Evolutionary conservation across 2,797 vertebrate genomes (phyloP).

Genomic region (Epinephelus malabaricus): DNA sequence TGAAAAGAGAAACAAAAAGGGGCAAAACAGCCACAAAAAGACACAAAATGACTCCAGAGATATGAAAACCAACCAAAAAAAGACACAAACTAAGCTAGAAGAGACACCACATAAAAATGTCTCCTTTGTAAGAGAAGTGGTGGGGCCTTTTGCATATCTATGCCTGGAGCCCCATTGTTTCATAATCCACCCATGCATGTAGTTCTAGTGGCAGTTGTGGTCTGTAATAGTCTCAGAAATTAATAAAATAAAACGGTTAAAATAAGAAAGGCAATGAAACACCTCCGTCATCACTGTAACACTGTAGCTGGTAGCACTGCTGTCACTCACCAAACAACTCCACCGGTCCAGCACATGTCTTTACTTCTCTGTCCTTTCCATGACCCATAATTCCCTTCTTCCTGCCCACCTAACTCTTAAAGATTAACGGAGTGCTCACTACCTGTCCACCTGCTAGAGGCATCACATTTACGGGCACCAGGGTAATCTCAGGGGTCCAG

Average conservation of each 20-base stretch:
- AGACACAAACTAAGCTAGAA: too few species aligned
- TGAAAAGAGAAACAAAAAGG: too few species aligned
- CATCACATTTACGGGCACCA: conserved; percentile 80
- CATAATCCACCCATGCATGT: too few species aligned
- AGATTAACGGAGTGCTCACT: conserved; percentile 81
- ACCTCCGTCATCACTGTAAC: not conserved
- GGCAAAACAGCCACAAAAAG: too few species aligned
- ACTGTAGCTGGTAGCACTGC: not conserved
- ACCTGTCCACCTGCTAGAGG: conserved; percentile 85
- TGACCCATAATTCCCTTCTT: conserved; percentile 85
- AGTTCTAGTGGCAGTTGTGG: not conserved
- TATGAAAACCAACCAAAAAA: too few species aligned
- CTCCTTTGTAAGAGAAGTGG: too few species aligned
- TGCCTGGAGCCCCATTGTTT: too few species aligned
- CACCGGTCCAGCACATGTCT: conserved; percentile 47
- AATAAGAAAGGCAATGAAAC: conserved; percentile 10
- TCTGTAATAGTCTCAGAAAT: conserved; percentile 10
- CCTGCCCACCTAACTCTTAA: conserved; percentile 79
- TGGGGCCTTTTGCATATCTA: too few species aligned
- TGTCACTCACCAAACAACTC: conserved; percentile 26
- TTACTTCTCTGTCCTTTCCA: conserved; percentile 69
- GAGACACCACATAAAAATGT: too few species aligned
- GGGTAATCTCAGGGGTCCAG: conserved; percentile 74
- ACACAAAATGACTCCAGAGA: too few species aligned
- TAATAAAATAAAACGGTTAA: not conserved